Percentiles rank a stretch among this genome's conserved stretches.
These are phyloP conservation scores for Sesia apiformis DNA, from an alignment of 2,888 invertebrate genomes.

Conservation along the genomic window DNA sequence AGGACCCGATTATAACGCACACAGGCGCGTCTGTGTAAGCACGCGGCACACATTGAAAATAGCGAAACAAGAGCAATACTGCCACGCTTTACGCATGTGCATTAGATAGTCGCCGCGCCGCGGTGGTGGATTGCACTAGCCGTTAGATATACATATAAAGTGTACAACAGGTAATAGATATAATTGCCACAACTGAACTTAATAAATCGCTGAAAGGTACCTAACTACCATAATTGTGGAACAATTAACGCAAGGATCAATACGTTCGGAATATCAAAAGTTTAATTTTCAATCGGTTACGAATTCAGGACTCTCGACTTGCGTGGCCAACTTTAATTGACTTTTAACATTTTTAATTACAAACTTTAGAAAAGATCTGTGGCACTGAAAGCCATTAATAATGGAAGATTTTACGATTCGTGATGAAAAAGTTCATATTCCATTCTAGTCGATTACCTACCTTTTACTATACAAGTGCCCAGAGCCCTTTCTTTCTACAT, in stretches of 20 bases:
- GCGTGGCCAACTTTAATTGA: constrained; percentile 51
- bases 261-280: neutral
- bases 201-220: neutral
- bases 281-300: neutral
- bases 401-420: constrained; percentile 39
- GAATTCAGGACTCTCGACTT: neutral
- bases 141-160: too few relatives aligned
- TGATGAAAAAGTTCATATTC: constrained; percentile 36
- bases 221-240: neutral
- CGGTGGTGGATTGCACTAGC: too few relatives aligned
- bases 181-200: too few relatives aligned
- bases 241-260: neutral
- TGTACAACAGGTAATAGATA: too few relatives aligned
- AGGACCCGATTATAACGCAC: too few relatives aligned
- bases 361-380: constrained; percentile 42
- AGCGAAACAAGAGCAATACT: too few relatives aligned
- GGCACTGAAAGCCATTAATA: constrained; percentile 14
- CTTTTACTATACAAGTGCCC: too few relatives aligned
- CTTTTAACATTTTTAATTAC: constrained; percentile 69
- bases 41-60: too few relatives aligned
- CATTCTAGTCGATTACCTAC: constrained; percentile 15
- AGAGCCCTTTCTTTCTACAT: constrained; percentile 5
- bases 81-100: too few relatives aligned
- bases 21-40: too few relatives aligned
- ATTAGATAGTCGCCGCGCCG: too few relatives aligned